Percentiles rank a stretch among this genome's conserved stretches.
phyloP scores from a whole-genome alignment of 2,797 vertebrate species.

The Pseudochirops corinnae region DNA sequence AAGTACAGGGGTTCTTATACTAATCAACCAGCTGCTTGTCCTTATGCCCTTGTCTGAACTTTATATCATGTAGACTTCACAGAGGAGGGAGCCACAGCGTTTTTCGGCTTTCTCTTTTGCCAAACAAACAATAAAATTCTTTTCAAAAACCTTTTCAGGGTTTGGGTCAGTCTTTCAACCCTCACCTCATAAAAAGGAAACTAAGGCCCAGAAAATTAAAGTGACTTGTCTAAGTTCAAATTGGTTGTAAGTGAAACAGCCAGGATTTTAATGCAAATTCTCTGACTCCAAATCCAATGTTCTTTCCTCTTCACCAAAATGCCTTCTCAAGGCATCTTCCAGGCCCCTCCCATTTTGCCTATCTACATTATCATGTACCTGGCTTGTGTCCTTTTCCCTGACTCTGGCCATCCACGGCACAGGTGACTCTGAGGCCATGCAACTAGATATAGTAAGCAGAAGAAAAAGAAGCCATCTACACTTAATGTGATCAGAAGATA shows the following conservation, averaged over 20 bases:
- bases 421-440: background rate
- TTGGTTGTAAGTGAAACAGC: background rate
- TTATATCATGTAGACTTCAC: background rate
- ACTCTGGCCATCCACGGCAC: background rate
- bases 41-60: background rate
- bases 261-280: background rate
- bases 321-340: background rate
- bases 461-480: background rate
- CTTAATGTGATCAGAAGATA: background rate
- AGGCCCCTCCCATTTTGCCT: background rate
- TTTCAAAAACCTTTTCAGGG: background rate
- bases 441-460: background rate
- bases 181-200: background rate
- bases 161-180: background rate
- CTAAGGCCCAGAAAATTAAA: background rate
- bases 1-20: no score
- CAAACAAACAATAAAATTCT: background rate
- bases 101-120: background rate
- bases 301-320: background rate
- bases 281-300: background rate
- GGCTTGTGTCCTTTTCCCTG: background rate
- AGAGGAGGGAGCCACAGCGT: background rate
- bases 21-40: background rate
- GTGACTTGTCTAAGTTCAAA: background rate
- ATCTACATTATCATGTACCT: background rate